phyloP scores from a whole-genome alignment of 2,113 vertebrate genomes.

The Clarias batrachus region DNA sequence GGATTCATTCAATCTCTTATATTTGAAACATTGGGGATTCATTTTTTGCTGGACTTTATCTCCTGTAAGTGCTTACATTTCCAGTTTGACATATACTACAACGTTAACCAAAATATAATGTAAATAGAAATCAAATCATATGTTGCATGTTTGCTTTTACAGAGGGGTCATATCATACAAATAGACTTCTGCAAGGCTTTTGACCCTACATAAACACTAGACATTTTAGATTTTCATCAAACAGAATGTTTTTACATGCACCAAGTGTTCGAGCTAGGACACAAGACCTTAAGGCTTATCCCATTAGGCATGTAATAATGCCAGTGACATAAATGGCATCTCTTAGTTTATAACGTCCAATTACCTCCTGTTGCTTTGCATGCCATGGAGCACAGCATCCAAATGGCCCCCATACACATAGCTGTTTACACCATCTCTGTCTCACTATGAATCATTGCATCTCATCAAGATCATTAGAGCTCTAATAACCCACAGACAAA shows the following conservation, averaged over 20 bases:
- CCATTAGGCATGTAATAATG: slow-evolving; percentile 29
- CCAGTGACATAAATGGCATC: slow-evolving; percentile 20
- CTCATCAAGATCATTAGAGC: slow-evolving; percentile 44
- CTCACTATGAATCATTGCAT: slow-evolving; percentile 37
- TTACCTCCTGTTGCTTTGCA: slow-evolving; percentile 37
- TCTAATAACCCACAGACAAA: slow-evolving; percentile 44
- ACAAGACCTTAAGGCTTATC: neutral
- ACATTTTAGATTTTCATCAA: neutral
- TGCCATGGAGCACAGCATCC: slow-evolving; percentile 25
- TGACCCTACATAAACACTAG: neutral
- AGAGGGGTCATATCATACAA: neutral
- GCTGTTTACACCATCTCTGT: slow-evolving; percentile 29
- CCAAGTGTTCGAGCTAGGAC: neutral
- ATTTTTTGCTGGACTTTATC: slow-evolving; percentile 62
- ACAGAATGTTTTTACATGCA: neutral
- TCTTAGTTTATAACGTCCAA: slow-evolving; percentile 32
- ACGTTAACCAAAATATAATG: too few relatives aligned
- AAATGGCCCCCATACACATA: slow-evolving; percentile 28
- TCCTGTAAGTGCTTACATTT: slow-evolving; percentile 55
- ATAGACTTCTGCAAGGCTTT: neutral
- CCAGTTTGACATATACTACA: slow-evolving; percentile 53
- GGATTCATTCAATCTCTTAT: slow-evolving; percentile 40
- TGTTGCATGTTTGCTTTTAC: neutral
- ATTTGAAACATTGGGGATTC: slow-evolving; percentile 60
- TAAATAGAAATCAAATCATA: neutral